Evolutionary conservation across 2,797 vertebrate species (phyloP).

Genomic region (Alca torda): DNA sequence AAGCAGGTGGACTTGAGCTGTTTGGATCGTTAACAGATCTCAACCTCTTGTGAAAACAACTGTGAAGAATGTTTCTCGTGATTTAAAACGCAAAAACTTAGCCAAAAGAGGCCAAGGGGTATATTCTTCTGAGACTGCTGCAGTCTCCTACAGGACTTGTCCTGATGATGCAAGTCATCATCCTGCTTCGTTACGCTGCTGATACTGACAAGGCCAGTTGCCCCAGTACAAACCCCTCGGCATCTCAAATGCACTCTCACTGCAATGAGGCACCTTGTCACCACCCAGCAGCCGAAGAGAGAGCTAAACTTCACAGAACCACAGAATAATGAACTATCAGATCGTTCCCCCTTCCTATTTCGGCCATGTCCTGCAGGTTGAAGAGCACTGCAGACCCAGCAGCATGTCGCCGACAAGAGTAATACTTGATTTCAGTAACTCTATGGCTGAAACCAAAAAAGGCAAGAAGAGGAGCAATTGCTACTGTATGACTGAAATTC

Average conservation of each 20-base stretch:
- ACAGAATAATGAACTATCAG: background rate
- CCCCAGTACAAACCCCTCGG: background rate
- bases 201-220: background rate
- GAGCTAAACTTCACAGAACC: background rate
- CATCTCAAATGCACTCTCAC: background rate
- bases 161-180: background rate
- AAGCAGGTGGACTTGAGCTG: background rate
- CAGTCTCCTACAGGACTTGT: background rate
- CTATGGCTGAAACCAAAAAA: background rate
- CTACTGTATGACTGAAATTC: accelerated
- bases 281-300: background rate
- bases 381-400: background rate
- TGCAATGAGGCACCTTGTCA: background rate
- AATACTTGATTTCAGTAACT: background rate
- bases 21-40: too few relatives aligned
- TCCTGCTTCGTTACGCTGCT: background rate
- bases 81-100: background rate
- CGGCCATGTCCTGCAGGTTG: background rate
- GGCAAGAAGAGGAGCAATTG: background rate
- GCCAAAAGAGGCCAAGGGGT: background rate
- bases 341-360: accelerated
- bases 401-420: accelerated
- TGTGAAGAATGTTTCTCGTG: accelerated
- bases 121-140: background rate
- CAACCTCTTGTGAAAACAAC: background rate